Base-by-base conservation (phyloP, 2,113 vertebrate species). In the Pyxicephalus adspersus region DNA sequence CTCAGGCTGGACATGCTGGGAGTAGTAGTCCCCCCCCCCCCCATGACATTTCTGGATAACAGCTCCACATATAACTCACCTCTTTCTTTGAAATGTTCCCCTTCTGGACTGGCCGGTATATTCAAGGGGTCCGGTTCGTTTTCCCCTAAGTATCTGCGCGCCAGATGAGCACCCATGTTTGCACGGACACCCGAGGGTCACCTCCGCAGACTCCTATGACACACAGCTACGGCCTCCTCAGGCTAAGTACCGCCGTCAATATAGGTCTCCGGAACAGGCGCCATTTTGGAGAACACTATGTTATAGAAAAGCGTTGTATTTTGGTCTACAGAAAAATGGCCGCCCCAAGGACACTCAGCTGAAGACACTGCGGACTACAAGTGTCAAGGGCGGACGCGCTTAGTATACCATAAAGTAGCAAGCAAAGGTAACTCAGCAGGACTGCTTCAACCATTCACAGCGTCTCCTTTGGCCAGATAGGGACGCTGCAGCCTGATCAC, bases 161-260 rank as follows among this genome's bases (percentile, higher is more conserved):
- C 68, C 25, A 80, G 15, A 28, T 80, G 68, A 5, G 38, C 38
- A 1, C 77, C 77, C 77, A 80, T 80, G 5, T 45, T 52, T 38
- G 5, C 25, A 20, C 34, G 5, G 18, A 55, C n/a, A 58, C 29
- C 54, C 13, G 64, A 57, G 77, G 77, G 77, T 71, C 66, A 72
- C 77, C 55, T 70, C 66, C 57, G 66, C 65, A 9, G 64, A n/a
- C 61, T 29, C 58, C 15, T 58, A 22, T 23, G 20, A 74, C 52
- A 60, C 13, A 11, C 23, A 23, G 26, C 20, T 22, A 26, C 22
- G 9, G 4, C 18, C 51, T 52, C 50, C 5, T 25, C 19, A 2
- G 9, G 3, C n/a, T 68, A n/a, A 19, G 0, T 6, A 5, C 9
- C 22, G 17, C 9, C n/a, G 16, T 20, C 34, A 3, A 68, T 7